These are phyloP conservation scores for Alfaro cultratus DNA, from an alignment of 2,797 vertebrate species.

Conservation along the genomic window DNA sequence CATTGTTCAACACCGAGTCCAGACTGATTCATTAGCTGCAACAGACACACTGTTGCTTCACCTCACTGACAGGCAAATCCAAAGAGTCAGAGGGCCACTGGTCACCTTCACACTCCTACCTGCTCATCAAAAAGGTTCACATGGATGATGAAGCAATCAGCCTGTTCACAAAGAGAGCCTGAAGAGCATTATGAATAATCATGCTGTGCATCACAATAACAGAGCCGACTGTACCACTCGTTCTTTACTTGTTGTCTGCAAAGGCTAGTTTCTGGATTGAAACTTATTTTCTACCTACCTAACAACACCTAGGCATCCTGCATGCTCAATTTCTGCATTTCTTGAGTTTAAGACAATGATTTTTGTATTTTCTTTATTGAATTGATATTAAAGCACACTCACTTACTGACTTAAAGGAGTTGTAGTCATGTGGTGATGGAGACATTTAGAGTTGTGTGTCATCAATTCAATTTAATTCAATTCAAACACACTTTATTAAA, in stretches of 20 bases:
- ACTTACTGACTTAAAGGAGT: not conserved
- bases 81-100: constrained; percentile 13
- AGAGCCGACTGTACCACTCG: not conserved
- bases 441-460: not conserved
- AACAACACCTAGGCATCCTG: not conserved
- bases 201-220: constrained; percentile 10
- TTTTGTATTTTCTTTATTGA: not conserved
- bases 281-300: not conserved
- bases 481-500: no score
- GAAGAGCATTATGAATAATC: constrained; percentile 43
- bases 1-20: constrained; percentile 4
- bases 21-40: constrained; percentile 27
- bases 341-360: not conserved
- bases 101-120: constrained; percentile 11
- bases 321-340: not conserved
- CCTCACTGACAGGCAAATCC: constrained; percentile 20
- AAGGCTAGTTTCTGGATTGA: not conserved
- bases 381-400: not conserved
- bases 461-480: no score
- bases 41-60: constrained; percentile 7
- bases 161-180: constrained; percentile 22
- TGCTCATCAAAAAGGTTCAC: constrained; percentile 4
- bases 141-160: constrained; percentile 36
- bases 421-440: not conserved
- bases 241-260: not conserved